phyloP scores from a whole-genome alignment of 1,140 invertebrate genomes.

The Telenomus remus region DNA sequence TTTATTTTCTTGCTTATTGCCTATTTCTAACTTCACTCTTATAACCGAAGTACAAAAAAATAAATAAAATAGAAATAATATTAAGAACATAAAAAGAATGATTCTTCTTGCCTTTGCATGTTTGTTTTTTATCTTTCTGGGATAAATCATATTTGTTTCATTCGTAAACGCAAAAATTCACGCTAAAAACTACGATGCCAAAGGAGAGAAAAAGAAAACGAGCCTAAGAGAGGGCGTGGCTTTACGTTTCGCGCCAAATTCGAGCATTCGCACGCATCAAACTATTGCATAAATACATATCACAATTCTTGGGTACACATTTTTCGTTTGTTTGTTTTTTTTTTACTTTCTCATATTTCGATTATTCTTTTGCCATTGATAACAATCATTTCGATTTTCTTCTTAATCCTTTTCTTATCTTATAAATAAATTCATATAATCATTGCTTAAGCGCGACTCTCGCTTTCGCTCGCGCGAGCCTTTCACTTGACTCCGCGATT shows the following conservation, averaged over 20 bases:
- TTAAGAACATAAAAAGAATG: slow-evolving; percentile 31
- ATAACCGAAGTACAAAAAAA: slow-evolving; percentile 14
- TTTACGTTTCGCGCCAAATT: slow-evolving; percentile 36
- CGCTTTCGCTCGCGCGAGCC: slow-evolving; percentile 42
- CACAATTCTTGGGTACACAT: slow-evolving; percentile 36
- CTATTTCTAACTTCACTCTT: too few species aligned
- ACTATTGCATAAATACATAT: slow-evolving; percentile 52
- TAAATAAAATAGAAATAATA: slow-evolving; percentile 18
- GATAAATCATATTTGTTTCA: too few species aligned
- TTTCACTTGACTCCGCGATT: slow-evolving; percentile 39
- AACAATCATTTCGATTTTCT: slow-evolving; percentile 31
- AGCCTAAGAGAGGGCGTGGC: slow-evolving; percentile 14
- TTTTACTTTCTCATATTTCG: too few species aligned
- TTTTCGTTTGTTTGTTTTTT: slow-evolving; percentile 25
- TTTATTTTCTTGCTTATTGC: slow-evolving; percentile 7
- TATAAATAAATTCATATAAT: slow-evolving; percentile 51
- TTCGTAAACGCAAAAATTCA: too few species aligned
- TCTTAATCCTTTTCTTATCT: slow-evolving; percentile 35
- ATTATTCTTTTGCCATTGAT: slow-evolving; percentile 18
- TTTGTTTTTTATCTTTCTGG: neutral
- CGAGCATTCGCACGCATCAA: slow-evolving; percentile 23
- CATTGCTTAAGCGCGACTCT: slow-evolving; percentile 51
- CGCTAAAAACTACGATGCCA: slow-evolving; percentile 6
- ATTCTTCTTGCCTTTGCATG: slow-evolving; percentile 4
- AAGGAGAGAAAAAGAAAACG: neutral